Evolutionary conservation across 2,888 invertebrate genomes (phyloP).

Genomic region (Ganaspis brasiliensis): DNA sequence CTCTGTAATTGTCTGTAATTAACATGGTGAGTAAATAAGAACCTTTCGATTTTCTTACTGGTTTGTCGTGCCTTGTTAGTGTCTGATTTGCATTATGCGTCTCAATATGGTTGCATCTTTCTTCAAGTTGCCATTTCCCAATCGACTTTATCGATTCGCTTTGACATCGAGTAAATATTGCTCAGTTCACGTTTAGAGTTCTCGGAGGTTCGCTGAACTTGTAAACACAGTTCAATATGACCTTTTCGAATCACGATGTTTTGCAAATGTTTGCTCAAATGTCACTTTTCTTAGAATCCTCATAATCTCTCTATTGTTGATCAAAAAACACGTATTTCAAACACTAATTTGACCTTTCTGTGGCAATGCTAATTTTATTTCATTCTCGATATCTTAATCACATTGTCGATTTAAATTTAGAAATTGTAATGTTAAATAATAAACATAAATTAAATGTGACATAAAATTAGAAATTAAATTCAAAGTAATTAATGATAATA

Average conservation of each 20-base stretch:
- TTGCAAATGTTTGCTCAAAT: constrained; percentile 18
- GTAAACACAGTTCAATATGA: neutral
- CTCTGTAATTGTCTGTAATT: constrained; percentile 75
- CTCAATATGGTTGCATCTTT: constrained; percentile 60
- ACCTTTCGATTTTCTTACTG: constrained; percentile 67
- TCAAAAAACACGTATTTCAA: too few relatives aligned
- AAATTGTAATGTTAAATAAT: too few relatives aligned
- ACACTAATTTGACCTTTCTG: too few relatives aligned
- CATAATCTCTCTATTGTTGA: constrained; percentile 9
- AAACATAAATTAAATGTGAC: too few relatives aligned
- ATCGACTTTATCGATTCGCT: constrained; percentile 30
- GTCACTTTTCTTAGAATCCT: constrained; percentile 1
- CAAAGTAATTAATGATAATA: too few relatives aligned
- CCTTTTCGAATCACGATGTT: constrained; percentile 20
- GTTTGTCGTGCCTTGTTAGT: constrained; percentile 68
- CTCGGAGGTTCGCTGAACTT: constrained; percentile 28
- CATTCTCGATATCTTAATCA: too few relatives aligned
- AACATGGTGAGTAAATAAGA: constrained; percentile 71
- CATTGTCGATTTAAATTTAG: too few relatives aligned
- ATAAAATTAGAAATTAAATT: too few relatives aligned
- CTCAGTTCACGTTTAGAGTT: constrained; percentile 35
- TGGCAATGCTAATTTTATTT: too few relatives aligned
- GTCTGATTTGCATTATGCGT: constrained; percentile 71
- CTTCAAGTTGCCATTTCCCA: constrained; percentile 11
- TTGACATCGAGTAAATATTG: constrained; percentile 38